Percentiles rank a stretch among this genome's conserved stretches.
Conservation (phyloP, 2,113 vertebrate species). For the Corythornis vintsioides region DNA sequence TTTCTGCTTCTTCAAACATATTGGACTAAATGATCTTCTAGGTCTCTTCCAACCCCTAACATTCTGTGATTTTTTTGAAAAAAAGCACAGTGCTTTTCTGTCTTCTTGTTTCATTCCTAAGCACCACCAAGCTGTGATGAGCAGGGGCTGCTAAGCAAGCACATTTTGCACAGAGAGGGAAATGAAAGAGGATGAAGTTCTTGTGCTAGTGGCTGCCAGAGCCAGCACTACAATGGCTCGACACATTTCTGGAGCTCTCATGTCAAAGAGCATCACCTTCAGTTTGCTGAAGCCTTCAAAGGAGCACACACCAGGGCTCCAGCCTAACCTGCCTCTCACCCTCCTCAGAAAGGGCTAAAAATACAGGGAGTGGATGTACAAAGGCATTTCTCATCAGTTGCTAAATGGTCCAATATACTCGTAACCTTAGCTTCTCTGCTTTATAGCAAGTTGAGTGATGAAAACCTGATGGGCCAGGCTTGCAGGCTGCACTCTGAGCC, state of each 20-base stretch:
- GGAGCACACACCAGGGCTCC: slow-evolving; percentile 24
- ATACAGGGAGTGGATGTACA: slow-evolving; percentile 50
- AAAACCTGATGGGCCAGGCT: slow-evolving; percentile 73
- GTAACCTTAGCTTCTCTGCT: slow-evolving; percentile 75
- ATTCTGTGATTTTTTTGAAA: neutral
- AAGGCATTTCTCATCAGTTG: slow-evolving; percentile 71
- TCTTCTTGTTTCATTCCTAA: neutral
- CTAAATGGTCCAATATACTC: slow-evolving; percentile 72
- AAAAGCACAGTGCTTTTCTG: neutral
- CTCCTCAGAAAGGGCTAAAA: slow-evolving; percentile 30
- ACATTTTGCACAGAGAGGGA: neutral
- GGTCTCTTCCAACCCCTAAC: no score
- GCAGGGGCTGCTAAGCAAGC: neutral
- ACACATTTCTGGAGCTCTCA: slow-evolving; percentile 42
- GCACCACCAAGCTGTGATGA: fast-evolving
- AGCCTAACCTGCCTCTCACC: slow-evolving; percentile 69
- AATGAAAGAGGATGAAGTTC: neutral
- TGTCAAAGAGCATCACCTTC: slow-evolving; percentile 63
- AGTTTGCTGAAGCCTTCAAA: slow-evolving; percentile 44
- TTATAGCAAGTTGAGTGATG: slow-evolving; percentile 70
- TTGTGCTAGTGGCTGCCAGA: neutral
- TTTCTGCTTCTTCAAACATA: no score
- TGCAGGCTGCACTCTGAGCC: slow-evolving; percentile 19
- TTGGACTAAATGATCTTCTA: no score
- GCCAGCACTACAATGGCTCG: neutral